Conservation (phyloP, 2,888 invertebrate species). For the Panzeria rudis region DNA sequence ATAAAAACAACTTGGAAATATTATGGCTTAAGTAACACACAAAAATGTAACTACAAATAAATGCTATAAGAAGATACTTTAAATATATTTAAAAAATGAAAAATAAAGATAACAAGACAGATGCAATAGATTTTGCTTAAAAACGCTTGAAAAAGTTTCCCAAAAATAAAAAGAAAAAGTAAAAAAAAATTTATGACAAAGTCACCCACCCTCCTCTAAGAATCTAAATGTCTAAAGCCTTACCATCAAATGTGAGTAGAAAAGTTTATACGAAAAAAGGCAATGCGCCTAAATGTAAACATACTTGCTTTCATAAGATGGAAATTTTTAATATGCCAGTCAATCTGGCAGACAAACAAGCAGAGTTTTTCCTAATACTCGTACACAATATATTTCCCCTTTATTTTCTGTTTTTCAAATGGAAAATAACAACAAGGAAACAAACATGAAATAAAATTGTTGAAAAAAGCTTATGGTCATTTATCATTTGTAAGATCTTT, state of each 20-base stretch:
- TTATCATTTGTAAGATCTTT: constrained; percentile 73
- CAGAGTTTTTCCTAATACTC: neutral
- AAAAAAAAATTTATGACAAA: constrained; percentile 1
- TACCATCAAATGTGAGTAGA: neutral
- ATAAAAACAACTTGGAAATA: constrained; percentile 7
- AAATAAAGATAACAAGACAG: neutral
- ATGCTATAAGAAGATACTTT: constrained; percentile 30
- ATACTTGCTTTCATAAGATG: constrained; percentile 11
- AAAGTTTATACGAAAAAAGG: neutral
- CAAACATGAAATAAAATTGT: constrained; percentile 31
- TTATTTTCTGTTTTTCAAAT: neutral
- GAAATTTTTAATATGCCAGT: constrained; percentile 50
- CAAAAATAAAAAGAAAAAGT: neutral
- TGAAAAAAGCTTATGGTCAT: constrained; percentile 67
- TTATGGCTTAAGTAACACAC: constrained; percentile 27
- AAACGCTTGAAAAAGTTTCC: neutral
- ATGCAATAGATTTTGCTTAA: constrained; percentile 26
- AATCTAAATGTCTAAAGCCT: constrained; percentile 15
- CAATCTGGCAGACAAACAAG: constrained; percentile 42
- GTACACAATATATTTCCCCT: neutral
- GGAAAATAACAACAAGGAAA: constrained; percentile 11
- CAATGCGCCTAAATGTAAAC: constrained; percentile 41
- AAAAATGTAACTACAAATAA: neutral
- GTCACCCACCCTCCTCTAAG: neutral
- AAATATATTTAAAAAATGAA: neutral